Base-by-base conservation (phyloP, 92 coral and sea anemone genomes). In the Isaurus tuberculatus region DNA sequence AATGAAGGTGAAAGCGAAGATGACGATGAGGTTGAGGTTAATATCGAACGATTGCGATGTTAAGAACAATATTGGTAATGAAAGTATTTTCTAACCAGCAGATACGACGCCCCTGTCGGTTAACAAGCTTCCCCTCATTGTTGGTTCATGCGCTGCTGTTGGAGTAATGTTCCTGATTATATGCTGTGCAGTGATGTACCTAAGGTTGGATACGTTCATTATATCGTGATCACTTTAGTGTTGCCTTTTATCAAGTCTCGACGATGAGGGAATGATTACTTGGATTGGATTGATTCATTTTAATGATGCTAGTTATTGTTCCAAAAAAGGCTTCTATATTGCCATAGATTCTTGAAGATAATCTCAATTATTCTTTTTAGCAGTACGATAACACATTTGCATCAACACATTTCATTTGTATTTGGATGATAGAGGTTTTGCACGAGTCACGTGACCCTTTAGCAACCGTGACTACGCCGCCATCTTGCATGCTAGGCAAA, bases 111-210 rank as follows among this genome's bases (percentile, higher is more conserved):
- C 3, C 9, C 1, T 26, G 23, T 8, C 63, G 7, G 8, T 20
- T 19, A 55, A 55, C 25, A 26, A 55, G 0, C 5, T 55, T 55
- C 25, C 63, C 22, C 63, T 55, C 11, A 55, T 55, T 22, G 63
- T 55, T 20, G 63, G 63, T 22, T 55, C 63, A 55, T 55, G 63
- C n/a, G 63, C 63, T 19, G 63, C 63, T 55, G 63, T 26, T 8
- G 26, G 9, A 19, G 63, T 55, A 4, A 55, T 55, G 63, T 55
- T 55, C 63, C 27, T 55, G 63, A 55, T 55, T 3, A 55, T 55
- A 55, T 55, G 63, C 25, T 55, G 63, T n/a, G 63, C 63, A 19
- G 63, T 55, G 1, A 19, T 55, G 26, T 55, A 55, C 23, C 63
- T 20, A n/a, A 55, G 63, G 63, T 55, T n/a, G 8, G 63, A 20